Percentiles rank a stretch among this genome's conserved stretches.
These are phyloP conservation scores for Strigamia transsilvanica DNA, from an alignment of 2,888 invertebrate species.

Conservation along the genomic window DNA sequence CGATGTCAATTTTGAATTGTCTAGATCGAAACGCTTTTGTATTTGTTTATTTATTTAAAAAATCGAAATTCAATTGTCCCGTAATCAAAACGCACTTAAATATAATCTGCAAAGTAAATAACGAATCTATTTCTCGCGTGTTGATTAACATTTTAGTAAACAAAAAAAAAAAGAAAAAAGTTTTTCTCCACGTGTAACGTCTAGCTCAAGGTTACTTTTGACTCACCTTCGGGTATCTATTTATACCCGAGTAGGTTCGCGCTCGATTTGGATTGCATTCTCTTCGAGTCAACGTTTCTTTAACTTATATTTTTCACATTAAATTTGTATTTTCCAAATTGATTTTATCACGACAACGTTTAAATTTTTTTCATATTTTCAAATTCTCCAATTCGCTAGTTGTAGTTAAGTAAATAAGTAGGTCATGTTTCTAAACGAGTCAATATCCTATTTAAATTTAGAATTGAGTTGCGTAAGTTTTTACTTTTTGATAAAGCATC, in stretches of 20 bases:
- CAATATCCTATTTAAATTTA: constrained; percentile 8
- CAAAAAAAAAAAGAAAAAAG: not conserved
- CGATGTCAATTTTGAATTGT: too few species aligned
- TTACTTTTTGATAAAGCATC: constrained; percentile 2
- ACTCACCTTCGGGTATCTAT: constrained; percentile 8
- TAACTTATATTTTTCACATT: too few species aligned
- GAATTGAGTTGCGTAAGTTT: constrained; percentile 8
- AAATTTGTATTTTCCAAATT: too few species aligned
- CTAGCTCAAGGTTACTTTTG: constrained; percentile 3
- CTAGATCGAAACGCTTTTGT: too few species aligned
- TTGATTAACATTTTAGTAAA: not conserved
- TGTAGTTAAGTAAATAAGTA: not conserved
- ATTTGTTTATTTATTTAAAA: too few species aligned
- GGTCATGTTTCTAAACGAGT: constrained; percentile 8
- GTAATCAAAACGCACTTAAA: not conserved
- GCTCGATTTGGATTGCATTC: not conserved
- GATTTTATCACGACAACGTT: too few species aligned
- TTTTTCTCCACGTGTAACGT: not conserved
- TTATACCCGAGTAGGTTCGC: not conserved
- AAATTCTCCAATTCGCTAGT: not conserved
- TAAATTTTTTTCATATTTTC: too few species aligned
- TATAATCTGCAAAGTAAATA: not conserved
- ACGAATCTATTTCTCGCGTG: not conserved
- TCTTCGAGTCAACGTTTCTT: not conserved
- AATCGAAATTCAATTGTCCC: not conserved